Evolutionary conservation across 2,113 vertebrate genomes (phyloP), one percentile per base, ranked within the genome.

Genomic region (Oophaga pumilio): DNA sequence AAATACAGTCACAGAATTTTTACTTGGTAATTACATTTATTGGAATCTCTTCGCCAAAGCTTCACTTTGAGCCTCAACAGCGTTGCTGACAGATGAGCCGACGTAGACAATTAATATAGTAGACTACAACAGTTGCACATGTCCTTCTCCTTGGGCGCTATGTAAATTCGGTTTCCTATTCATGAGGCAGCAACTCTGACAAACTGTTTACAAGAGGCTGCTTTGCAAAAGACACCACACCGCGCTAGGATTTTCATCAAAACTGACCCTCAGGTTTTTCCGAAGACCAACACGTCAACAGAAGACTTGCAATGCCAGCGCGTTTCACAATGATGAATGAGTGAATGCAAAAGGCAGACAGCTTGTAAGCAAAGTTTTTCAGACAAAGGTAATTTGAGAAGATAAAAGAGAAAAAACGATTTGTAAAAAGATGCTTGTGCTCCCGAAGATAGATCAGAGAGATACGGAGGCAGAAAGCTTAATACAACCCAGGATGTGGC

Each of bases 261-360:
- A 43, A 90, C 90, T 89, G 89, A 90, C 89, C 90, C 86, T 90
- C 18, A 89, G 91, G 90, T 88, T 89, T 91, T 26, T 73, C 33
- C 33, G 33, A 84, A 60, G 80, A 90, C 0, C 90, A 86, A 87
- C 76, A 52, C 88, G 91, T 88, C 82, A 89, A 89, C 73, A 82
- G 73, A 59, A 91, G 89, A 64, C 43, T 43, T 66, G 85, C 33
- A 2, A 0, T 87, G 87, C 33, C 87, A 90, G 76, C 60, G 17
- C 79, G 77, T 90, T 91, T 92, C 89, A 89, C 74, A 64, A 86
- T 89, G 89, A 91, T 87, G 87, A 88, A 91, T 85, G 79, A 91
- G 90, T 89, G 90, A 91, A 91, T 88, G 89, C 82, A 89, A 26
- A 26, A 90, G 80, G 68, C 66, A 80, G 85, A 89, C 87, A 89